Conservation (phyloP, 2,113 vertebrate species). For the Haliaeetus leucogaster region DNA sequence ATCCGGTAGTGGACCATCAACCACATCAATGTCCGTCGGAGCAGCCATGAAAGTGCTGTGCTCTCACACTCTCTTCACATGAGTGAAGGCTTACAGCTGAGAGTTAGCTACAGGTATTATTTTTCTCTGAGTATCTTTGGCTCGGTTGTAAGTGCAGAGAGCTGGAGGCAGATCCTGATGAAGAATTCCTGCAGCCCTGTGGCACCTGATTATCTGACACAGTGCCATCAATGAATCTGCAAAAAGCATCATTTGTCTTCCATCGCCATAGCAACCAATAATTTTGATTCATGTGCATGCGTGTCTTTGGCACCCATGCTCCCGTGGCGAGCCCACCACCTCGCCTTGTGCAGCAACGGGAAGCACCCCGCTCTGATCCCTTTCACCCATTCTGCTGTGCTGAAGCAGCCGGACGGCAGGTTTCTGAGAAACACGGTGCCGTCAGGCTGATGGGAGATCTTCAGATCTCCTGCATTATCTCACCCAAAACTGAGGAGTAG, state of each 20-base stretch:
- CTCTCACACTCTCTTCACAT: fast-evolving
- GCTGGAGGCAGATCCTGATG: background rate
- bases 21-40: fast-evolving
- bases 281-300: background rate
- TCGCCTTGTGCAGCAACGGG: background rate
- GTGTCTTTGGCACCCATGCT: background rate
- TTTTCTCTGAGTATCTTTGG: background rate
- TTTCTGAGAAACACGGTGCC: background rate
- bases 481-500: background rate
- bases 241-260: slow-evolving; percentile 4
- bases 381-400: background rate
- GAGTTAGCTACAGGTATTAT: background rate
- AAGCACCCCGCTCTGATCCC: background rate
- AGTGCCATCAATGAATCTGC: background rate
- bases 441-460: background rate
- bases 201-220: background rate
- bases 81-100: too few relatives aligned
- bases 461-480: background rate
- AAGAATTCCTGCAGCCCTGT: background rate
- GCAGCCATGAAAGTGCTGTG: fast-evolving
- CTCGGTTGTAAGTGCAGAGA: background rate
- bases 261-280: slow-evolving; percentile 29
- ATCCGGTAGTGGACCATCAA: background rate
- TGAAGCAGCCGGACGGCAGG: background rate
- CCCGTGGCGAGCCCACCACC: background rate